phyloP scores from a whole-genome alignment of 2,888 invertebrate genomes.

The Scaptomyza parva region DNA sequence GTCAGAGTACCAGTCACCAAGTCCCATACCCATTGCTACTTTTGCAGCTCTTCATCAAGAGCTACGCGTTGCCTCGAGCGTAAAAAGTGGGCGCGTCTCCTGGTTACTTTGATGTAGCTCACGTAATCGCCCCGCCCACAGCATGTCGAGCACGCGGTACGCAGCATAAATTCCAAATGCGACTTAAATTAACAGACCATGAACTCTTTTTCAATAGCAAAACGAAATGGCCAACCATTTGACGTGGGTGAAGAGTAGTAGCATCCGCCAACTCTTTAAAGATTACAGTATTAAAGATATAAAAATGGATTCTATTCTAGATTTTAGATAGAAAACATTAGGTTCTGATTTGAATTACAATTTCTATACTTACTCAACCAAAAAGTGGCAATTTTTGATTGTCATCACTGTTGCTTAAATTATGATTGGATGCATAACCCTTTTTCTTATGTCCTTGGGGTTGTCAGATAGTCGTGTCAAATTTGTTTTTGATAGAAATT shows the following conservation, averaged over 20 bases:
- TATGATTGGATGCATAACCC: slow-evolving; percentile 5
- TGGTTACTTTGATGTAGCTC: slow-evolving; percentile 77
- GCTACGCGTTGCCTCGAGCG: slow-evolving; percentile 52
- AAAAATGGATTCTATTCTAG: background rate
- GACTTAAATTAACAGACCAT: slow-evolving; percentile 54
- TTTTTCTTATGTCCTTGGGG: slow-evolving; percentile 37
- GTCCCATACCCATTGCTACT: slow-evolving; percentile 7
- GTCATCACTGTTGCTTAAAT: background rate
- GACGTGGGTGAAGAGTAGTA: background rate
- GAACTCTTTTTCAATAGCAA: slow-evolving; percentile 47
- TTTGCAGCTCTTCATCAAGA: slow-evolving; percentile 44
- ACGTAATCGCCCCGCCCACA: slow-evolving; percentile 53
- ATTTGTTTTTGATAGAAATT: slow-evolving; percentile 65
- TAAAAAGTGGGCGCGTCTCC: slow-evolving; percentile 57
- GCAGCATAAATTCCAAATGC: slow-evolving; percentile 50
- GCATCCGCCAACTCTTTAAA: background rate
- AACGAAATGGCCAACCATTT: slow-evolving; percentile 12
- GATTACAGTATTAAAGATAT: background rate
- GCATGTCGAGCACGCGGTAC: slow-evolving; percentile 19
- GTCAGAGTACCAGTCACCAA: too few relatives aligned
- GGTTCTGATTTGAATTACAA: background rate
- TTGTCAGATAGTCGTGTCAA: slow-evolving; percentile 37
- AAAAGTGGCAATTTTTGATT: slow-evolving; percentile 1
- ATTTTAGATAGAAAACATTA: background rate
- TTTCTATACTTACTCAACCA: background rate